phyloP scores from a whole-genome alignment of 1,140 invertebrate genomes.

The Cheumatopsyche charites region DNA sequence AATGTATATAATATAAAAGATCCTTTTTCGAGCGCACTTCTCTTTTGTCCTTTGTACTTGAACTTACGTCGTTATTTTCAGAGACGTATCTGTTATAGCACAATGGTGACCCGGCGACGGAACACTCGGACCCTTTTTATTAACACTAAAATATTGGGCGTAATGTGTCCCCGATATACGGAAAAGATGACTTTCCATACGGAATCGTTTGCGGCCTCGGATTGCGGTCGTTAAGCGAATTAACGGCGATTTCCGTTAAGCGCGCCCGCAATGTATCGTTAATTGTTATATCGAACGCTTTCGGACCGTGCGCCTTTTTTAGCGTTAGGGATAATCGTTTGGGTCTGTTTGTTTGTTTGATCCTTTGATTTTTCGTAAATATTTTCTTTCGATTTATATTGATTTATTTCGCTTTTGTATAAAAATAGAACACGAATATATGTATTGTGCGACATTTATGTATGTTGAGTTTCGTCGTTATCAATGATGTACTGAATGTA shows the following conservation, averaged over 20 bases:
- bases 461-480: too few species aligned
- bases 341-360: too few species aligned
- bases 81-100: background rate
- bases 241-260: background rate
- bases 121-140: slow-evolving; percentile 4
- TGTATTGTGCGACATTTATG: too few species aligned
- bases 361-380: too few species aligned
- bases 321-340: too few species aligned
- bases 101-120: background rate
- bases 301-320: too few species aligned
- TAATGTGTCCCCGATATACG: slow-evolving; percentile 15
- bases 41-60: background rate
- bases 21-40: slow-evolving; percentile 7
- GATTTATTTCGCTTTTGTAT: too few species aligned
- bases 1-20: background rate
- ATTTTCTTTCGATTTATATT: too few species aligned
- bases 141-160: slow-evolving; percentile 13
- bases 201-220: background rate
- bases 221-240: slow-evolving; percentile 8
- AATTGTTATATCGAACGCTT: too few species aligned
- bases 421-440: too few species aligned
- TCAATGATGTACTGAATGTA: too few species aligned
- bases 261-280: too few species aligned
- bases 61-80: slow-evolving; percentile 18
- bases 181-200: slow-evolving; percentile 14